Percentiles rank a stretch among this genome's conserved stretches.
Conservation (phyloP, 2,113 vertebrate genomes). For the Anarrhichthys ocellatus region DNA sequence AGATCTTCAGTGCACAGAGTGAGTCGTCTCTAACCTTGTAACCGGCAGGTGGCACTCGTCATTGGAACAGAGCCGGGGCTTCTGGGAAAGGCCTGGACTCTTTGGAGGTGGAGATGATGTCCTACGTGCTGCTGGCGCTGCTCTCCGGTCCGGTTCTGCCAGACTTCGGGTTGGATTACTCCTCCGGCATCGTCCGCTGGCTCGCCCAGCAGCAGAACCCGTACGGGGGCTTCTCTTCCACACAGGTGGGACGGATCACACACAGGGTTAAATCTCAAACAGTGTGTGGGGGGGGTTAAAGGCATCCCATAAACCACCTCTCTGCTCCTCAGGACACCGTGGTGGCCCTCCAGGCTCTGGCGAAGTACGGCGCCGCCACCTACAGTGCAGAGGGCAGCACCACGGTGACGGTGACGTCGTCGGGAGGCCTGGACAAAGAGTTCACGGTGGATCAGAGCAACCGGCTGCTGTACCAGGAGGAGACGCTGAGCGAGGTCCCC, state of each 20-base stretch:
- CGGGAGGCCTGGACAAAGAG: conserved; percentile 68
- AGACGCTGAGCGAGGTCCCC: conserved; percentile 75
- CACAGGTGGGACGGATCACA: conserved; percentile 82
- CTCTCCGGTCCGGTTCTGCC: conserved; percentile 73
- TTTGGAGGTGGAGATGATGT: conserved; percentile 86
- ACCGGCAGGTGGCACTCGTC: conserved; percentile 69
- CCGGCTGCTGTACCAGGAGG: conserved; percentile 87
- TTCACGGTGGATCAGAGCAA: conserved; percentile 85
- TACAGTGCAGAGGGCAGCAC: conserved; percentile 67
- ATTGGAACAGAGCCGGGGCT: conserved; percentile 72
- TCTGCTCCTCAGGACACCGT: conserved; percentile 85
- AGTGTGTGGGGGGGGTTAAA: not conserved
- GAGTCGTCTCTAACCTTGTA: not conserved
- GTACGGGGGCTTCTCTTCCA: conserved; percentile 89
- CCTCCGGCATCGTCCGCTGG: conserved; percentile 85
- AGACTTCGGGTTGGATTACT: conserved; percentile 75
- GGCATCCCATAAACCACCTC: not conserved
- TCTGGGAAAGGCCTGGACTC: conserved; percentile 70
- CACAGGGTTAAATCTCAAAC: not conserved
- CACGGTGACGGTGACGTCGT: conserved; percentile 79
- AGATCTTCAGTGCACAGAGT: not conserved
- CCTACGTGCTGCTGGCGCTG: conserved; percentile 84
- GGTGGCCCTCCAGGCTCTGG: conserved; percentile 90
- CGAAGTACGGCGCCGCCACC: conserved; percentile 83
- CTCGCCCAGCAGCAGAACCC: conserved; percentile 86